A percentile compares a stretch with the other conserved stretches of the same genome.
phyloP scores from a whole-genome alignment of 2,888 invertebrate species.

The Trichacis sp. region DNA sequence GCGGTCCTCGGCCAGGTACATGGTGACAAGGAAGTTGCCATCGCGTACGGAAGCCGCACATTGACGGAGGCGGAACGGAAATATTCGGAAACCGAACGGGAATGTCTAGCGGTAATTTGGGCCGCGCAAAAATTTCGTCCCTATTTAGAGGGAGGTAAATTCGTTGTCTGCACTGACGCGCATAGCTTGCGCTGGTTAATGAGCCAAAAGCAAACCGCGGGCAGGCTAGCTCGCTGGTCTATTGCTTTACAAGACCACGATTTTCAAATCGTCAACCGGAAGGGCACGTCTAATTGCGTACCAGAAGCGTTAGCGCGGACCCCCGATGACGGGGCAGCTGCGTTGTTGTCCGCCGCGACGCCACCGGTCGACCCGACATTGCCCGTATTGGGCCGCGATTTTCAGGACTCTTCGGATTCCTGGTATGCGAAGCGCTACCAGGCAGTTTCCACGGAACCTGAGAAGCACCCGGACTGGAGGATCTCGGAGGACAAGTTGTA shows the following conservation, averaged over 20 bases:
- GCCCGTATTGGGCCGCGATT: no score
- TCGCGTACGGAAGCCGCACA: slow-evolving; percentile 14
- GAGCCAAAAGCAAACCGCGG: not conserved
- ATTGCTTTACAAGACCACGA: not conserved
- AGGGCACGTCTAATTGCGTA: no score
- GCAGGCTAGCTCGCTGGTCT: not conserved
- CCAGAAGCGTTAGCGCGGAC: no score
- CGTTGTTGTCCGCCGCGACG: no score
- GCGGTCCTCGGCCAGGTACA: slow-evolving; percentile 21
- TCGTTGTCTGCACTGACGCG: slow-evolving; percentile 19
- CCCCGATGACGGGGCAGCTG: no score
- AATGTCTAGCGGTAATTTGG: slow-evolving; percentile 28
- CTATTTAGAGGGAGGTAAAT: slow-evolving; percentile 31
- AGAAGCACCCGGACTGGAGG: no score
- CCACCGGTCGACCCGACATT: no score
- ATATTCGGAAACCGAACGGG: slow-evolving; percentile 22
- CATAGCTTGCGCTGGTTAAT: slow-evolving; percentile 19
- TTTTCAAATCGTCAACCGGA: no score
- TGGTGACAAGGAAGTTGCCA: slow-evolving; percentile 9
- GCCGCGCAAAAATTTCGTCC: slow-evolving; percentile 16
- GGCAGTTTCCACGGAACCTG: no score
- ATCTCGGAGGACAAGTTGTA: no score
- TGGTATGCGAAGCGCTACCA: no score
- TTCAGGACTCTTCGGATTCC: no score
- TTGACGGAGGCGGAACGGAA: slow-evolving; percentile 14